Percentiles rank a stretch among this genome's conserved stretches.
Evolutionary conservation across 2,888 invertebrate genomes (phyloP).

Genomic region (Oasisia sp.): DNA sequence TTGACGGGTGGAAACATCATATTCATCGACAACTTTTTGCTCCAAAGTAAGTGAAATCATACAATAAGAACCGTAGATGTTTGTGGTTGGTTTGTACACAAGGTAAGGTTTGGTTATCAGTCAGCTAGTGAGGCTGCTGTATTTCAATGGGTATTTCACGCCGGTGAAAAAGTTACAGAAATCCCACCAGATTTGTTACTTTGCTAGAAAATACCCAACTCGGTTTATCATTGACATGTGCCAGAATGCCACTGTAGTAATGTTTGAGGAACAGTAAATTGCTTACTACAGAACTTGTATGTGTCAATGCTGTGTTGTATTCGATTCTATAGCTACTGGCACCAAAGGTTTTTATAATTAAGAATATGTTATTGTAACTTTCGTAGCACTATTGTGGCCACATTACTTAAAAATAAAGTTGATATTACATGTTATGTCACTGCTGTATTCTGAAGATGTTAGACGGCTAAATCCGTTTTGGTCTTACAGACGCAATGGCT

Average conservation of each 20-base stretch:
- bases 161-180: background rate
- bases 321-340: background rate
- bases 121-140: background rate
- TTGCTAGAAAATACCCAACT: background rate
- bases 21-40: too few relatives aligned
- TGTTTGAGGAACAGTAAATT: conserved; percentile 8
- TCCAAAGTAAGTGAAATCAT: too few relatives aligned
- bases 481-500: too few relatives aligned
- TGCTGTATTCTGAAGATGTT: background rate
- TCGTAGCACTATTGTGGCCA: background rate
- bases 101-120: background rate
- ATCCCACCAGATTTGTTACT: background rate
- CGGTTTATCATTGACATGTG: background rate
- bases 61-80: too few relatives aligned
- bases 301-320: background rate
- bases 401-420: background rate
- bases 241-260: background rate
- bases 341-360: background rate
- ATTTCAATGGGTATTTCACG: background rate
- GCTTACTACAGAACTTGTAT: background rate
- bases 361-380: too few relatives aligned
- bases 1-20: too few relatives aligned
- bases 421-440: background rate
- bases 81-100: background rate
- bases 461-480: too few relatives aligned